Evolutionary conservation across 2,797 vertebrate genomes (phyloP).

Genomic region (Sparus aurata): DNA sequence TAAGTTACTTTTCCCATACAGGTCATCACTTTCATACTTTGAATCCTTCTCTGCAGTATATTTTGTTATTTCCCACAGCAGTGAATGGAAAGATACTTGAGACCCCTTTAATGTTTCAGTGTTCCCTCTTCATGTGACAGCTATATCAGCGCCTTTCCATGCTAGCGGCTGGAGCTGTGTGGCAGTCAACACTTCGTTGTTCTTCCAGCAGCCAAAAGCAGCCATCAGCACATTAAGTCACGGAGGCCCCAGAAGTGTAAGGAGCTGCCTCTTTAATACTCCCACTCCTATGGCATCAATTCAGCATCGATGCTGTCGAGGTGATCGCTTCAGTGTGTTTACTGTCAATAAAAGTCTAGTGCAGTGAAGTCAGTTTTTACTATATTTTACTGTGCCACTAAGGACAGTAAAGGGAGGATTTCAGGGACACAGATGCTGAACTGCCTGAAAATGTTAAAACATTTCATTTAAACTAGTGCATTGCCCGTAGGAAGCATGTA

Average conservation of each 20-base stretch:
- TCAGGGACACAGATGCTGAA: background rate
- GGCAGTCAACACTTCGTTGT: constrained; percentile 11
- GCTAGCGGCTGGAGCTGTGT: constrained; percentile 9
- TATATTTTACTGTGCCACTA: constrained; percentile 5
- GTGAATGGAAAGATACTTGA: background rate
- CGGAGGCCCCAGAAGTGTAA: constrained; percentile 21
- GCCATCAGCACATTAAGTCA: constrained; percentile 60
- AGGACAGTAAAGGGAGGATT: constrained; percentile 17
- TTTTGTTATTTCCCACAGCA: constrained; percentile 13
- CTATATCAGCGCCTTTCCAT: background rate
- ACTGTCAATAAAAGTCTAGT: constrained; percentile 32
- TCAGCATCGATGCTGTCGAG: constrained; percentile 32
- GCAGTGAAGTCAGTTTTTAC: constrained; percentile 1
- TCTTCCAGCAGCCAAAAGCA: constrained; percentile 33
- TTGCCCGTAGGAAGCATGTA: too few relatives aligned
- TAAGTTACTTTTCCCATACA: constrained; percentile 16
- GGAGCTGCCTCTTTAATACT: constrained; percentile 33
- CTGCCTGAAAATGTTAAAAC: background rate
- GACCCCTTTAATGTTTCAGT: constrained; percentile 15
- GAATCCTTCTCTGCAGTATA: constrained; percentile 3
- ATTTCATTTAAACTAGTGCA: constrained; percentile 12
- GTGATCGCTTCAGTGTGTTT: constrained; percentile 34
- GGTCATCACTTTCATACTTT: constrained; percentile 25
- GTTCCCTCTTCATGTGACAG: constrained; percentile 35
- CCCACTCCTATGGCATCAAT: constrained; percentile 31